These are phyloP conservation scores for Isichthys henryi DNA, from an alignment of 2,113 vertebrate species.

Conservation along the genomic window DNA sequence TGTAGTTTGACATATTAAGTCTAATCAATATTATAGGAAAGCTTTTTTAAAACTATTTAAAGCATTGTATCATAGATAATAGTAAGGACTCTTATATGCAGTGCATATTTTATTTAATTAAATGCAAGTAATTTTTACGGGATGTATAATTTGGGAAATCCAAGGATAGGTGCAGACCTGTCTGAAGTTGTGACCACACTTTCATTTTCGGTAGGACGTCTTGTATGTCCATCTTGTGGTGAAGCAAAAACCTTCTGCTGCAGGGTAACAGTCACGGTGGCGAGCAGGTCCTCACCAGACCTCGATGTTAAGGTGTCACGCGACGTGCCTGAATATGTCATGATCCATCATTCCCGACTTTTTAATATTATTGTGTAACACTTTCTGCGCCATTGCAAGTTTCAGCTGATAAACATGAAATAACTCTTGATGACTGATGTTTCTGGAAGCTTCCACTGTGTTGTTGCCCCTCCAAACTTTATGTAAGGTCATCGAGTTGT, in stretches of 20 bases:
- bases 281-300: background rate
- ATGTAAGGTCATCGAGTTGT: too few species aligned
- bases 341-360: background rate
- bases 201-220: background rate
- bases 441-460: background rate
- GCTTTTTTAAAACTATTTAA: conserved; percentile 11
- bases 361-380: background rate
- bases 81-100: conserved; percentile 11
- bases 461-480: too few species aligned
- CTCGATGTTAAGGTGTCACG: background rate
- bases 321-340: background rate
- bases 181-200: background rate
- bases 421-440: background rate
- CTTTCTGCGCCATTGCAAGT: background rate
- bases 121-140: background rate
- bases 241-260: background rate
- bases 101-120: conserved; percentile 2
- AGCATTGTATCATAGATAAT: conserved; percentile 14
- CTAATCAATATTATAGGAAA: conserved; percentile 14
- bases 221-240: background rate
- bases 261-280: background rate
- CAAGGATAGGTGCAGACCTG: background rate
- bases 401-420: conserved; percentile 1
- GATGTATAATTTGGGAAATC: background rate
- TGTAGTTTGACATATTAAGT: background rate